These are phyloP conservation scores for Coracopsis vasa DNA, from an alignment of 2,113 vertebrate species.

Conservation along the genomic window DNA sequence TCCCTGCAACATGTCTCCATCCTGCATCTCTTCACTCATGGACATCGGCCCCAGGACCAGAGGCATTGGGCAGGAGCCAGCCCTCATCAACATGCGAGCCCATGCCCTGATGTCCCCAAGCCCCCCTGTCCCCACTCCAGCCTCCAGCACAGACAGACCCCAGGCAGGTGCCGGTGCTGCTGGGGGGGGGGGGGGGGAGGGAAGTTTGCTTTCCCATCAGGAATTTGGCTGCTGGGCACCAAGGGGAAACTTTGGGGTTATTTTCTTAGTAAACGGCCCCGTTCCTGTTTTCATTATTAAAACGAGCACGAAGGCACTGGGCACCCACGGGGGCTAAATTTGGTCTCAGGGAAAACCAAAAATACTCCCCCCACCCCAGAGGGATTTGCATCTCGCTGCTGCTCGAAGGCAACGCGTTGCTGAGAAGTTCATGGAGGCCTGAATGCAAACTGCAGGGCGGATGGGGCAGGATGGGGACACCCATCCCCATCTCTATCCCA, in stretches of 20 bases:
- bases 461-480: not conserved
- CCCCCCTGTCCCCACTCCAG: fast-evolving
- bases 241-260: not conserved
- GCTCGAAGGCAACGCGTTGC: not conserved
- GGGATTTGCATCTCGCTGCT: conserved; percentile 61
- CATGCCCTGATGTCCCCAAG: not conserved
- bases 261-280: not conserved
- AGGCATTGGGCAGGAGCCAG: not conserved
- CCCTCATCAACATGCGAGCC: not conserved
- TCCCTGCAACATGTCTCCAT: fast-evolving
- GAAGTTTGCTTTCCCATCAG: not conserved
- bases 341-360: conserved; percentile 16
- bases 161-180: not conserved
- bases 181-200: not conserved
- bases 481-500: too few relatives aligned
- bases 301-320: not conserved
- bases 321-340: conserved; percentile 40
- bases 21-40: fast-evolving
- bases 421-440: not conserved
- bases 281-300: conserved; percentile 64
- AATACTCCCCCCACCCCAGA: not conserved
- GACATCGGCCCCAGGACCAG: fast-evolving
- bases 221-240: not conserved
- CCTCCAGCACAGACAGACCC: not conserved
- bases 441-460: not conserved